Percentiles rank a stretch among this genome's conserved stretches.
Evolutionary conservation across 2,797 vertebrate species (phyloP).

Genomic region (Danio albolineatus): DNA sequence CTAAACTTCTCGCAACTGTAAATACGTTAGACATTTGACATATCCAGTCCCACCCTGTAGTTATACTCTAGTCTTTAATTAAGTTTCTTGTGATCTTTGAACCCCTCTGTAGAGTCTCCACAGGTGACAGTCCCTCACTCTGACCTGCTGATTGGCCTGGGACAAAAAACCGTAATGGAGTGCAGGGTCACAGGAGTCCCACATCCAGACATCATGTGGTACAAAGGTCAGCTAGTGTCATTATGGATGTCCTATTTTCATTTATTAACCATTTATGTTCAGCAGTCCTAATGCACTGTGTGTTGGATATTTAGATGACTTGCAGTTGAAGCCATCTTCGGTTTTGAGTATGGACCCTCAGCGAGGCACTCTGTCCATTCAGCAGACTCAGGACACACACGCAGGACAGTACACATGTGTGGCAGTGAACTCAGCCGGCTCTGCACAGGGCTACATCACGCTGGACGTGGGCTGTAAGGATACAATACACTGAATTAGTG

Average conservation of each 20-base stretch:
- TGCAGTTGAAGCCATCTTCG: slow-evolving; percentile 82
- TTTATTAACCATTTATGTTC: background rate
- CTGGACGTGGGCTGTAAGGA: slow-evolving; percentile 94
- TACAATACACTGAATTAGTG: background rate
- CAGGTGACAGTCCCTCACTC: slow-evolving; percentile 81
- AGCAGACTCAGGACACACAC: slow-evolving; percentile 84
- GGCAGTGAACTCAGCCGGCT: slow-evolving; percentile 89
- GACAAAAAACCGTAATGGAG: slow-evolving; percentile 88
- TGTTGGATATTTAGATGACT: slow-evolving; percentile 79
- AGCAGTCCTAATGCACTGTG: background rate
- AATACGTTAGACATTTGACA: slow-evolving; percentile 4
- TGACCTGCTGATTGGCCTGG: slow-evolving; percentile 87
- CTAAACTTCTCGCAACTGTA: background rate
- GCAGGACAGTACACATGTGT: slow-evolving; percentile 93
- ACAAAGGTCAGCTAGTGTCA: slow-evolving; percentile 86
- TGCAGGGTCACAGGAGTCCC: slow-evolving; percentile 90
- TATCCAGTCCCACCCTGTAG: slow-evolving; percentile 20
- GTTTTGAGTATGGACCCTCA: slow-evolving; percentile 80
- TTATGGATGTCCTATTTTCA: background rate
- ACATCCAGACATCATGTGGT: slow-evolving; percentile 89
- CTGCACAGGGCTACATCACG: slow-evolving; percentile 84
- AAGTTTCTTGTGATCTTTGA: slow-evolving; percentile 40
- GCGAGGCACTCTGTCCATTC: slow-evolving; percentile 87
- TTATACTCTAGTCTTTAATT: slow-evolving; percentile 34
- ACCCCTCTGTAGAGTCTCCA: slow-evolving; percentile 82